A percentile compares a stretch with the other conserved stretches of the same genome.
These are phyloP conservation scores for Tokudaia muenninki DNA, from an alignment of 2,797 vertebrate genomes.

Conservation along the genomic window DNA sequence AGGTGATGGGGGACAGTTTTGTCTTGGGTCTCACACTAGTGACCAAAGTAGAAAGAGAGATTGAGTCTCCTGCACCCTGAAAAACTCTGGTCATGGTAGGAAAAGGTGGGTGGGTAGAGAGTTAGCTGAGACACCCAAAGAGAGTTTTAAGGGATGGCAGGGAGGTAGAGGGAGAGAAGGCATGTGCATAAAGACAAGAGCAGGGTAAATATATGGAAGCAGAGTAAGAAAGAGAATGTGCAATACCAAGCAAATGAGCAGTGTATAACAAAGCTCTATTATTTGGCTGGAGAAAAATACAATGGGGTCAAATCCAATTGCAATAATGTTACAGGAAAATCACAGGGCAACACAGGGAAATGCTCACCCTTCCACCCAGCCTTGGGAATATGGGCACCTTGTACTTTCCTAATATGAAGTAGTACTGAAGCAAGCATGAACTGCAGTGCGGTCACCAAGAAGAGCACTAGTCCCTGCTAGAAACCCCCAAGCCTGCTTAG, in stretches of 20 bases:
- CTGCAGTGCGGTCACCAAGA: not conserved
- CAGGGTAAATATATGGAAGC: not conserved
- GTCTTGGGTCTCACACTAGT: not conserved
- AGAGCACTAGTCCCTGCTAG: not conserved
- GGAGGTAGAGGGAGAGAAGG: not conserved
- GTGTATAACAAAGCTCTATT: not conserved
- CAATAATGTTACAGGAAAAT: not conserved
- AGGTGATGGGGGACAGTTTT: not conserved
- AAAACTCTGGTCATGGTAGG: slow-evolving; percentile 27
- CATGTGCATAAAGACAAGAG: not conserved
- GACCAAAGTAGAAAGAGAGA: not conserved
- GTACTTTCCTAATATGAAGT: slow-evolving; percentile 17
- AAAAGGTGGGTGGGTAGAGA: slow-evolving; percentile 53
- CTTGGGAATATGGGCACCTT: not conserved
- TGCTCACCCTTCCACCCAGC: not conserved
- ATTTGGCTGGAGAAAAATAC: slow-evolving; percentile 10
- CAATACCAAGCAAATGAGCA: not conserved
- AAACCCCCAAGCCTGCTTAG: not conserved
- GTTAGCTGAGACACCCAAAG: slow-evolving; percentile 55
- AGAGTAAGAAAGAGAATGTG: not conserved
- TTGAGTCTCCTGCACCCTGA: not conserved
- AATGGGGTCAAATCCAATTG: not conserved
- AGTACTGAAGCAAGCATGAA: not conserved
- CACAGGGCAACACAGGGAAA: not conserved
- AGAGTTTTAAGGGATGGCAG: slow-evolving; percentile 44